Conservation (phyloP, 2,113 vertebrate genomes). For the Tursiops truncatus region DNA sequence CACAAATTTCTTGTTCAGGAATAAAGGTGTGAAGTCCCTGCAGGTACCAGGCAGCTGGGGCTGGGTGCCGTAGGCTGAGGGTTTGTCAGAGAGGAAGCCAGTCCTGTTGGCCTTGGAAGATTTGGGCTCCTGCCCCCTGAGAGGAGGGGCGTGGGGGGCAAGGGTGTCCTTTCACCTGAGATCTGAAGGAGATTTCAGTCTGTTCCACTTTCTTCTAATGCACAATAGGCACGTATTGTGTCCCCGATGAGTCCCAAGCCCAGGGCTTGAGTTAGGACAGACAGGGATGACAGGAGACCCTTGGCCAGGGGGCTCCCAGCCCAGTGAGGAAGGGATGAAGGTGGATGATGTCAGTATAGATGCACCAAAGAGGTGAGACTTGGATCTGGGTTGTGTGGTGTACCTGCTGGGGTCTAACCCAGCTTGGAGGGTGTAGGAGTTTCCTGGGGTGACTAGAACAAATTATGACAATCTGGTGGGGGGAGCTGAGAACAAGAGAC, state of each 20-base stretch:
- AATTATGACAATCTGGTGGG: neutral
- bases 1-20: neutral
- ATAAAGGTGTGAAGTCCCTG: too few species aligned
- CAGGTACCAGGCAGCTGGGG: fast-evolving
- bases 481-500: neutral
- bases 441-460: neutral
- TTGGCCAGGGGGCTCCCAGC: neutral
- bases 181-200: fast-evolving
- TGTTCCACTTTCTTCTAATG: fast-evolving
- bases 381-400: fast-evolving
- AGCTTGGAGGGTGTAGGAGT: too few species aligned
- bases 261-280: neutral
- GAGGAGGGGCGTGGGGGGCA: fast-evolving
- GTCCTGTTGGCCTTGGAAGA: fast-evolving
- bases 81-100: neutral
- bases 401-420: fast-evolving
- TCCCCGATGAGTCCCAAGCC: too few species aligned
- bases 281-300: neutral
- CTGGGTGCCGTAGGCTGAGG: fast-evolving
- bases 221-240: fast-evolving
- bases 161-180: neutral
- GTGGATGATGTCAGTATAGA: fast-evolving
- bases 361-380: neutral
- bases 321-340: neutral
- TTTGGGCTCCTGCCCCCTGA: neutral